Evolutionary conservation across 2,113 vertebrate genomes (phyloP).

Genomic region (Meles meles): DNA sequence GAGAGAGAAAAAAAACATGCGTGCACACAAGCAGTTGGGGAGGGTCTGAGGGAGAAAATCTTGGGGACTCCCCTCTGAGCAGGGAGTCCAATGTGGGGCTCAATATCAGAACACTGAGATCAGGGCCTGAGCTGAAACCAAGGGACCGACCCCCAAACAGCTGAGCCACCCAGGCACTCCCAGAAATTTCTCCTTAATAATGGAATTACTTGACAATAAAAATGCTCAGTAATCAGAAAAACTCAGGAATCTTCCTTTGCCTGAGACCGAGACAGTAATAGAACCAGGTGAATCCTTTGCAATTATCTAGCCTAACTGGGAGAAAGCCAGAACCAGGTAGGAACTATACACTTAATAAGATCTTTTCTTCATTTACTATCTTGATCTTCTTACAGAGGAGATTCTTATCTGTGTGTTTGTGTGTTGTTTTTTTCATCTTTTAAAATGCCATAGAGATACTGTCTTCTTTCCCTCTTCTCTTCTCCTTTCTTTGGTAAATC

Average conservation of each 20-base stretch:
- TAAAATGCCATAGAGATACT: background rate
- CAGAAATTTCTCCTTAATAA: background rate
- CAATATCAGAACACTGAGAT: background rate
- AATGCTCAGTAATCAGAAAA: background rate
- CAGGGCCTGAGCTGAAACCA: background rate
- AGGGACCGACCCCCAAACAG: background rate
- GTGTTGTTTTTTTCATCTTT: background rate
- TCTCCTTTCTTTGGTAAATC: background rate
- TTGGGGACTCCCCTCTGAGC: background rate
- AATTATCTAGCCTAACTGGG: background rate
- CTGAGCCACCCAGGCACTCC: background rate
- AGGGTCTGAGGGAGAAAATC: background rate
- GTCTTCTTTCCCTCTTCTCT: background rate
- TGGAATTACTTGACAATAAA: constrained; percentile 16
- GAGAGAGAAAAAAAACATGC: too few species aligned
- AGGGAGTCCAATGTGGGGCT: background rate
- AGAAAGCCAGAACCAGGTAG: background rate
- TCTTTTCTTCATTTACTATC: background rate
- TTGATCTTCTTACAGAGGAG: background rate
- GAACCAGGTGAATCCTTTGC: background rate
- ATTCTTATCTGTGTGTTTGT: background rate
- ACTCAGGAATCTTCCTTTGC: background rate
- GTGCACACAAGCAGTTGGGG: background rate
- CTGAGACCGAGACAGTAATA: background rate
- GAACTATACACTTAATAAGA: background rate